Conservation (phyloP, 92 coral and sea anemone genomes). For the Heteractis magnifica region DNA sequence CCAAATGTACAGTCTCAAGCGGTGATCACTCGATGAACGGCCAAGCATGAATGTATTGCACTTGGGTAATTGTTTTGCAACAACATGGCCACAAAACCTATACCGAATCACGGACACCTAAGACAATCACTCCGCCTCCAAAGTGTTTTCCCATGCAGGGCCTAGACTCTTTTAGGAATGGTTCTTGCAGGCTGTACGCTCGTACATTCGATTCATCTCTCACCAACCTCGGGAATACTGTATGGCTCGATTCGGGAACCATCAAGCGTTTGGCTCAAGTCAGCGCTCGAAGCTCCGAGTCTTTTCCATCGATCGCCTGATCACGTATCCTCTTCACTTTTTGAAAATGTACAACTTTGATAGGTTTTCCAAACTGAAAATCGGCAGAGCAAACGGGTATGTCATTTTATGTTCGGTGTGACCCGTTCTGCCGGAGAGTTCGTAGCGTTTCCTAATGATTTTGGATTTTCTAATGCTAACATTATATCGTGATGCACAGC, state of each 20-base stretch:
- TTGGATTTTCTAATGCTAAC: conserved; percentile 91
- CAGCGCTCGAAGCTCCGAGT: neutral
- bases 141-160: neutral
- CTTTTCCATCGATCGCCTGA: neutral
- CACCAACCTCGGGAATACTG: neutral
- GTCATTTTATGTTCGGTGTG: conserved; percentile 47
- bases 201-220: conserved; percentile 1
- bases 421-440: conserved; percentile 29
- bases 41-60: neutral
- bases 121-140: neutral
- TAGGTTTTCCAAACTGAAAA: neutral
- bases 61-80: conserved; percentile 1
- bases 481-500: conserved; percentile 82
- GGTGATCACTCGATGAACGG: conserved; percentile 12
- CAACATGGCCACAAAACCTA: conserved; percentile 17
- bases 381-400: conserved; percentile 5
- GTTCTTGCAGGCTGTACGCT: neutral
- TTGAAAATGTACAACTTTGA: conserved; percentile 11
- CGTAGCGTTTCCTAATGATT: conserved; percentile 31
- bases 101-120: neutral
- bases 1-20: conserved; percentile 1
- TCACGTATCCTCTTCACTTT: neutral
- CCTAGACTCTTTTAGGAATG: neutral
- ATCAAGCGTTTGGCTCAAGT: conserved; percentile 2
- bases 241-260: neutral